A percentile compares a stretch with the other conserved stretches of the same genome.
Evolutionary conservation across 2,797 vertebrate species (phyloP).

Genomic region (Sebastes itinus): DNA sequence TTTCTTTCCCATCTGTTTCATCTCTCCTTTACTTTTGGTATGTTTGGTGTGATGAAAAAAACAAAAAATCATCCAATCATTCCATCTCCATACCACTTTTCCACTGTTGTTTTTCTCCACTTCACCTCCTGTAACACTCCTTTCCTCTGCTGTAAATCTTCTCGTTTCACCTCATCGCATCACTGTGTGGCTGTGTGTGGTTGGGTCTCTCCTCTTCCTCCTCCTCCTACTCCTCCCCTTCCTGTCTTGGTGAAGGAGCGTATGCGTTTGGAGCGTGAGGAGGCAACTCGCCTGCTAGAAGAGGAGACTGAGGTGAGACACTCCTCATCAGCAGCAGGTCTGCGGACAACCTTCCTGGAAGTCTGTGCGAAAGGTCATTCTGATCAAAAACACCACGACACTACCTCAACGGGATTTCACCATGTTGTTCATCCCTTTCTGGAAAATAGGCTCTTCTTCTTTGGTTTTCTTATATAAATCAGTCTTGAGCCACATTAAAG

Average conservation of each 20-base stretch:
- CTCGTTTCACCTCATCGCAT: conserved; percentile 63
- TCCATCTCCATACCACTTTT: conserved; percentile 45
- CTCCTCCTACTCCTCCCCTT: conserved; percentile 41
- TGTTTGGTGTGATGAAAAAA: conserved; percentile 67
- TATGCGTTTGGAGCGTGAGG: conserved; percentile 91
- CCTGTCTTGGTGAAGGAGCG: conserved; percentile 87
- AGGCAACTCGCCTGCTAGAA: conserved; percentile 88
- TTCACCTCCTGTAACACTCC: conserved; percentile 27
- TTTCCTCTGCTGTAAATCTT: conserved; percentile 25
- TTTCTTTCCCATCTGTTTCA: conserved; percentile 63
- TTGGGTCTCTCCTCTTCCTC: conserved; percentile 59
- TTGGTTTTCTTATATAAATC: not conserved
- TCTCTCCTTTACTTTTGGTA: conserved; percentile 50
- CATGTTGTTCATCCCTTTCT: not conserved
- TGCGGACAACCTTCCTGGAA: conserved; percentile 21
- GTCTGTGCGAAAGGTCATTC: conserved; percentile 14
- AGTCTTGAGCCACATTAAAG: not conserved
- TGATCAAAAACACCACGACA: conserved; percentile 10
- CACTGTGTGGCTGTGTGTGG: conserved; percentile 68
- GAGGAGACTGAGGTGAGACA: conserved; percentile 92
- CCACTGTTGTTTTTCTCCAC: conserved; percentile 20
- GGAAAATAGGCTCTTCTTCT: not conserved
- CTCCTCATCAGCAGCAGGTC: conserved; percentile 60
- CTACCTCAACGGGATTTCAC: not conserved
- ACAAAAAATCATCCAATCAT: conserved; percentile 59